These are phyloP conservation scores for Siderastrea radians DNA, from an alignment of 92 coral and sea anemone species.

Conservation along the genomic window DNA sequence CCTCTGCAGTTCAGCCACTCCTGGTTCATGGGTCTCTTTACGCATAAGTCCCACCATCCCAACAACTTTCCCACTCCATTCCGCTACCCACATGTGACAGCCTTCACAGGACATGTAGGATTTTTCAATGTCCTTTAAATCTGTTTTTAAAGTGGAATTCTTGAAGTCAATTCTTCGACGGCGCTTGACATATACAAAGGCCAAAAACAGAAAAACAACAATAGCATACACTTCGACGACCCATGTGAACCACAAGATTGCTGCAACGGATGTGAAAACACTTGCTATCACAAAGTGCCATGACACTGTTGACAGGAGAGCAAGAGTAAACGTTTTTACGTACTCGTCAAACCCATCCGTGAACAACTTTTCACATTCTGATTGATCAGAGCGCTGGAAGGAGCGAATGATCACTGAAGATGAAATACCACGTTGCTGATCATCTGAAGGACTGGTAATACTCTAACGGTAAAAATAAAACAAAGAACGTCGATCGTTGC, in stretches of 20 bases:
- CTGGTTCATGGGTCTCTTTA: conserved; percentile 48
- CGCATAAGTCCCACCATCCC: conserved; percentile 77
- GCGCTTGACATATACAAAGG: conserved; percentile 50
- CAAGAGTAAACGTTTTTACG: conserved; percentile 10
- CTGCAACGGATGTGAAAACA: conserved; percentile 45
- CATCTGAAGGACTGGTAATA: background rate
- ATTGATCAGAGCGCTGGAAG: conserved; percentile 55
- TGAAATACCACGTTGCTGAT: background rate
- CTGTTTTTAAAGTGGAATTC: conserved; percentile 56
- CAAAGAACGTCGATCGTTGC: background rate
- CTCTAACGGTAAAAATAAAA: background rate
- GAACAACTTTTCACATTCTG: conserved; percentile 73
- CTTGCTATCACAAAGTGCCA: conserved; percentile 43
- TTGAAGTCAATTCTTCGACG: conserved; percentile 26
- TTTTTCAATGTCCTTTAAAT: conserved; percentile 57
- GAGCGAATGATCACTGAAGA: conserved; percentile 52
- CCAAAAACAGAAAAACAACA: conserved; percentile 42
- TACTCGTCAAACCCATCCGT: conserved; percentile 60
- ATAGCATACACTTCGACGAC: conserved; percentile 40
- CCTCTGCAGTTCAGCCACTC: conserved; percentile 54
- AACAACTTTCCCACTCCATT: conserved; percentile 48
- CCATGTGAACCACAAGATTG: conserved; percentile 67
- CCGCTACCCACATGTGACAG: conserved; percentile 76
- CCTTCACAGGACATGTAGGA: conserved; percentile 42
- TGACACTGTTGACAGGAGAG: conserved; percentile 46